These are phyloP conservation scores for Oryctes rhinoceros DNA, from an alignment of 1,140 invertebrate species.

Conservation along the genomic window DNA sequence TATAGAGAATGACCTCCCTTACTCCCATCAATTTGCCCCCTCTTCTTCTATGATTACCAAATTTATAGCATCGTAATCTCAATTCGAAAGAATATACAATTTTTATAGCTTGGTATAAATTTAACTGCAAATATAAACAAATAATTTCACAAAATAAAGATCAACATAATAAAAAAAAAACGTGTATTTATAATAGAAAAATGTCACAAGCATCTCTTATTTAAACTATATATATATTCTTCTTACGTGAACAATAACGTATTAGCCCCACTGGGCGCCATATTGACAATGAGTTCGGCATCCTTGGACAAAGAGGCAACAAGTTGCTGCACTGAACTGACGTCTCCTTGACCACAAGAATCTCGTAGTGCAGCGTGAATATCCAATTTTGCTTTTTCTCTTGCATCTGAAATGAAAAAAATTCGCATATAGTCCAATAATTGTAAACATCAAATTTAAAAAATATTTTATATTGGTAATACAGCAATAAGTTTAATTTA, in stretches of 20 bases:
- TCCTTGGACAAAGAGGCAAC: slow-evolving; percentile 72
- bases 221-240: slow-evolving; percentile 7
- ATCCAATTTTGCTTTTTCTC: slow-evolving; percentile 74
- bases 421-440: too few relatives aligned
- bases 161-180: background rate
- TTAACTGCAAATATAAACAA: background rate
- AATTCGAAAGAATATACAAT: too few relatives aligned
- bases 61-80: too few relatives aligned
- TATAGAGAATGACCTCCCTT: too few relatives aligned
- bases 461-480: too few relatives aligned
- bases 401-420: slow-evolving; percentile 66
- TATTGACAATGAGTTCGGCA: slow-evolving; percentile 80
- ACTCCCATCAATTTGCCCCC: too few relatives aligned
- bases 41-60: too few relatives aligned
- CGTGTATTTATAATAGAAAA: background rate
- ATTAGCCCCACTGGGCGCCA: slow-evolving; percentile 85
- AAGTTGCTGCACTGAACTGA: slow-evolving; percentile 68
- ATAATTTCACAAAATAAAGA: background rate
- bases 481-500: background rate
- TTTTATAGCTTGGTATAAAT: background rate
- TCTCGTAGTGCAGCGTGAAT: slow-evolving; percentile 77
- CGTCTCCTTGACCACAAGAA: slow-evolving; percentile 75
- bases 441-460: too few relatives aligned
- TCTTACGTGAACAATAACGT: slow-evolving; percentile 82
- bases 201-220: slow-evolving; percentile 11